These are phyloP conservation scores for Drosophila lacicola DNA, from an alignment of 2,888 invertebrate genomes.

Conservation along the genomic window DNA sequence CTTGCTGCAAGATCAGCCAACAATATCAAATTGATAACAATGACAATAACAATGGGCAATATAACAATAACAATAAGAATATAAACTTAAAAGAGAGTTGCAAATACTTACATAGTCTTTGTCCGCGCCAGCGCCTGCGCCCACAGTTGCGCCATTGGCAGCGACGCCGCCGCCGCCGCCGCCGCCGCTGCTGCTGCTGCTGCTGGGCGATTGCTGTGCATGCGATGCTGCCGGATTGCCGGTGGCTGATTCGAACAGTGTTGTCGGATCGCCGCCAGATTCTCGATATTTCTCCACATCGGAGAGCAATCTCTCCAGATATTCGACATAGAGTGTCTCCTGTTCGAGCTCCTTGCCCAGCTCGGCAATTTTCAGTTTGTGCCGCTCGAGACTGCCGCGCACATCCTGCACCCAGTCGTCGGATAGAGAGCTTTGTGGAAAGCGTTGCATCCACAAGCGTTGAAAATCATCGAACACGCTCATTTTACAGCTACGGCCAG, in stretches of 20 bases:
- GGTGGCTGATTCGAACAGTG: constrained; percentile 85
- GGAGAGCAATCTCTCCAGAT: constrained; percentile 92
- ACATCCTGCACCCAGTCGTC: constrained; percentile 97
- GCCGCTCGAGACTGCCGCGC: constrained; percentile 94
- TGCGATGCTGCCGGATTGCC: constrained; percentile 37
- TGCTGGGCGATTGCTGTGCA: constrained; percentile 34
- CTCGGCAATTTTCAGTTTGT: constrained; percentile 93
- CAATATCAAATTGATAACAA: constrained; percentile 40
- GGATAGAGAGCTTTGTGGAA: constrained; percentile 95
- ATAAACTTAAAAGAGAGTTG: constrained; percentile 1
- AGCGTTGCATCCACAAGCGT: constrained; percentile 95
- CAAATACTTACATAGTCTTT: constrained; percentile 71
- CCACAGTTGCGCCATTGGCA: constrained; percentile 36
- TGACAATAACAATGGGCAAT: constrained; percentile 13
- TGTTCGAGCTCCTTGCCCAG: constrained; percentile 94
- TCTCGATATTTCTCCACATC: constrained; percentile 94
- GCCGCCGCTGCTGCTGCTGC: constrained; percentile 67
- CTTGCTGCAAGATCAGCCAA: constrained; percentile 46
- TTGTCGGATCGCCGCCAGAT: constrained; percentile 84
- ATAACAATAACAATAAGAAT: constrained; percentile 17
- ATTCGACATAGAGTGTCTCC: constrained; percentile 95
- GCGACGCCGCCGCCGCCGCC: constrained; percentile 59
- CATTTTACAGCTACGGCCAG: constrained; percentile 85
- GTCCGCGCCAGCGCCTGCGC: constrained; percentile 46
- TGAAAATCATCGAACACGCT: constrained; percentile 96